Evolutionary conservation across 2,797 vertebrate species (phyloP).

Genomic region (Craterocephalus amniculus): DNA sequence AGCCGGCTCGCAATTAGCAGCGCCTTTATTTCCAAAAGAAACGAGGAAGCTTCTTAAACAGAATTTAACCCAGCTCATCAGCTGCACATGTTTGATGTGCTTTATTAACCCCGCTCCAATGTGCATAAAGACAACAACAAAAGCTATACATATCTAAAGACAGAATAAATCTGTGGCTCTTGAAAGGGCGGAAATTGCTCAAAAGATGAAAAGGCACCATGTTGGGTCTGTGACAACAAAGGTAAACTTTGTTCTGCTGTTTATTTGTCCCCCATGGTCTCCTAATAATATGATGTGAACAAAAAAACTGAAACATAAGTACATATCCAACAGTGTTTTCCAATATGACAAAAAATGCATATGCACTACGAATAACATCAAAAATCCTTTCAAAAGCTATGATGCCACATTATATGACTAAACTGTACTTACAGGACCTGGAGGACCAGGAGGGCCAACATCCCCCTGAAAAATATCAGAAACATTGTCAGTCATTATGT

Average conservation of each 20-base stretch:
- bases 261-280: constrained; percentile 9
- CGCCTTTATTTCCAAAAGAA: constrained; percentile 33
- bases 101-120: constrained; percentile 27
- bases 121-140: neutral
- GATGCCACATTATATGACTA: neutral
- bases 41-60: constrained; percentile 12
- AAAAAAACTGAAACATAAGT: neutral
- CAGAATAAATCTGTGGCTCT: constrained; percentile 23
- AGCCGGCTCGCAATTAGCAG: constrained; percentile 34
- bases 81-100: constrained; percentile 12
- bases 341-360: constrained; percentile 1
- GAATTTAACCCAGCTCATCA: constrained; percentile 37
- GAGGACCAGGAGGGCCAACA: constrained; percentile 80
- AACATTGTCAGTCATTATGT: constrained; percentile 14
- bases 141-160: constrained; percentile 20
- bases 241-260: constrained; percentile 33
- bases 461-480: constrained; percentile 80
- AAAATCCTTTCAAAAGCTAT: neutral
- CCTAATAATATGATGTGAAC: constrained; percentile 3
- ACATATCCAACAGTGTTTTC: neutral
- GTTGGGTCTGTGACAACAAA: constrained; percentile 37
- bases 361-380: neutral
- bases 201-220: constrained; percentile 20
- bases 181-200: constrained; percentile 41
- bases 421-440: constrained; percentile 83